Evolutionary conservation across 2,797 vertebrate species (phyloP), one percentile per base, ranked within the genome.

Genomic region (Rhinoraja longicauda): DNA sequence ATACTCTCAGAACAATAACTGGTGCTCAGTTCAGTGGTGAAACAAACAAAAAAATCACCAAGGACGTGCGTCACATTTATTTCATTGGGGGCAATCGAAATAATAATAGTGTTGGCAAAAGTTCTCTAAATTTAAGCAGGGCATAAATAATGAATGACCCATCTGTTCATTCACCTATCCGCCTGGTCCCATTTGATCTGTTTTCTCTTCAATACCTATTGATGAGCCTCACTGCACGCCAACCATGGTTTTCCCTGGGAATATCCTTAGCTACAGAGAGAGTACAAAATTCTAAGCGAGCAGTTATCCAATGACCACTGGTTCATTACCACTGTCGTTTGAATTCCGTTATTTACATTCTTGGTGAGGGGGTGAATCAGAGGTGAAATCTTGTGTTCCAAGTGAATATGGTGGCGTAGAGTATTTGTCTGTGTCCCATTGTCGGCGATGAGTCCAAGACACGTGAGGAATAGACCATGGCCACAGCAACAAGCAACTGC

Each of bases 81-180:
- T 88, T n/a, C 21, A n/a, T 32, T 36, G 84, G n/a, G 32, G 67
- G 84, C 84, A 67, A 88, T 67, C 17, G 84, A 67, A 67, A 32
- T 32, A 88, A 88, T 88, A 67, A 88, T 32, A 67, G 62, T 88
- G 84, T 67, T 67, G 32, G 62, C 59, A 62, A 88, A 45, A 88
- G 59, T 88, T 67, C 84, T 88, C 84, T 45, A 67, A 88, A 88
- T 64, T 88, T 88, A 88, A 88, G 64, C 67, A 64, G 64, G 64
- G 84, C n/a, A 88, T 67, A 88, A 88, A 88, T 88, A 88, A 88
- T 88, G 67, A 67, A 88, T 88, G 84, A n/a, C 84, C 84, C 84
- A 88, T 88, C 84, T 88, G 84, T 62, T 67, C 84, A 36, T 67
- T 67, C 84, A 88, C 84, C 84, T 88, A 9, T n/a, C 62, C n/a